Evolutionary conservation across 2,888 invertebrate genomes (phyloP), one percentile per base, ranked within the genome.

Genomic region (Rutpela maculata): DNA sequence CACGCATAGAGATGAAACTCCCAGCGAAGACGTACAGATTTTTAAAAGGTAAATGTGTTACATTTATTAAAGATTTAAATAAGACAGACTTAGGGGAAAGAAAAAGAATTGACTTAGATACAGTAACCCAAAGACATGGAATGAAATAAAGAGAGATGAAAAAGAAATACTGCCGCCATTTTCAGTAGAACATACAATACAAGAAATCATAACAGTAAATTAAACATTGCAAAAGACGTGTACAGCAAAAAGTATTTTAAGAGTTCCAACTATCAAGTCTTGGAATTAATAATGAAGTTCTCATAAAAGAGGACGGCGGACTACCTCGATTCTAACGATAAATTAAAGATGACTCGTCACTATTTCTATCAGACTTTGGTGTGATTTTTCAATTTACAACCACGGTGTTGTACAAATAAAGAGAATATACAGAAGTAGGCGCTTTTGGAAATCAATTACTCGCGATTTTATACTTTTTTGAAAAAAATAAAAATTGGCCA

Each of bases 331-430:
- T 60, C 22, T 11, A 22, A 22, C 2, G 60, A 11, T 0, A 22
- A 19, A 60, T 60, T 60, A 26, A 22, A 22, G 22, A 22, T 26
- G 60, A 60, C 12, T 26, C 60, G 22, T 26, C 4, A 22, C 22
- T 60, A 26, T 60, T 60, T 60, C 22, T 60, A 26, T 22, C 35
- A 73, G 57, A 38, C 57, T 55, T 2, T 66, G 73, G 59, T 73
- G 57, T 18, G 22, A 59, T 31, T 66, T 74, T 26, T 3, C 4
- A 26, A 26, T 26, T 26, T 26, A 22, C 35, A 67, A 17, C 4
- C 22, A 26, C 22, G 22, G 4, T 4, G 22, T 3, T 26, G 1
- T 26, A 4, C 22, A 26, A 26, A 26, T 67, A 31, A 50, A 66
- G n/a, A 57, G 17, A 35, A 74, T 60, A 12, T 17, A 17, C 1